Percentiles rank a stretch among this genome's conserved stretches.
phyloP scores from a whole-genome alignment of 92 coral and sea anemone genomes.

The Bergia puertoricense region DNA sequence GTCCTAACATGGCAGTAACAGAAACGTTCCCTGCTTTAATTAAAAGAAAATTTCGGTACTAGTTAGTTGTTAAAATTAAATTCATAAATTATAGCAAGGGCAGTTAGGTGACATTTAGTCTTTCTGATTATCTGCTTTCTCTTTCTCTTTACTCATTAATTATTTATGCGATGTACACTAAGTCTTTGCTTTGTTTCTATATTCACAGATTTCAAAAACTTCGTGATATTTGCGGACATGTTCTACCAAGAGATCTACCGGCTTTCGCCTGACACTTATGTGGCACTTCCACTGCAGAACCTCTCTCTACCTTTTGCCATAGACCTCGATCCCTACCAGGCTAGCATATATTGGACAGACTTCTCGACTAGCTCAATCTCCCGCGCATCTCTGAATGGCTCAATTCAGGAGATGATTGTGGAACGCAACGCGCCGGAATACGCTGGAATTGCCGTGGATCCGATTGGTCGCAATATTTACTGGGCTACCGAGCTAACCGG shows the following conservation, averaged over 20 bases:
- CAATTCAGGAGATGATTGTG: slow-evolving; percentile 38
- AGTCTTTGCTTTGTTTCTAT: background rate
- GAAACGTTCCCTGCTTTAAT: too few relatives aligned
- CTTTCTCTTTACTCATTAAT: too few relatives aligned
- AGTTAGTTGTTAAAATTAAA: too few relatives aligned
- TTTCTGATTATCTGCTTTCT: too few relatives aligned
- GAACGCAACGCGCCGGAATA: background rate
- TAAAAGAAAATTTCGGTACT: too few relatives aligned
- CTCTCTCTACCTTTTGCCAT: slow-evolving; percentile 28
- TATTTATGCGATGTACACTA: background rate
- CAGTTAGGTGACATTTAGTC: background rate
- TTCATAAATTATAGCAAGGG: too few relatives aligned
- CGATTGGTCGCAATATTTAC: slow-evolving; percentile 47
- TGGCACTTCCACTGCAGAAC: background rate
- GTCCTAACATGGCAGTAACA: too few relatives aligned
- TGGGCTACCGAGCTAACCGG: slow-evolving; percentile 19
- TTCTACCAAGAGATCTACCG: slow-evolving; percentile 6
- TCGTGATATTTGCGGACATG: slow-evolving; percentile 16
- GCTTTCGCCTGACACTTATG: slow-evolving; percentile 29
- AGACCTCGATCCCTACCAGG: slow-evolving; percentile 21
- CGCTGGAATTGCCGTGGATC: slow-evolving; percentile 46
- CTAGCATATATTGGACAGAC: slow-evolving; percentile 49
- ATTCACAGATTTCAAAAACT: slow-evolving; percentile 16
- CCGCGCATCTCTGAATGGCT: slow-evolving; percentile 43
- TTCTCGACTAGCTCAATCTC: slow-evolving; percentile 17